Percentiles rank a stretch among this genome's conserved stretches.
These are phyloP conservation scores for Protophormia terraenovae DNA, from an alignment of 2,888 invertebrate genomes.

Conservation along the genomic window DNA sequence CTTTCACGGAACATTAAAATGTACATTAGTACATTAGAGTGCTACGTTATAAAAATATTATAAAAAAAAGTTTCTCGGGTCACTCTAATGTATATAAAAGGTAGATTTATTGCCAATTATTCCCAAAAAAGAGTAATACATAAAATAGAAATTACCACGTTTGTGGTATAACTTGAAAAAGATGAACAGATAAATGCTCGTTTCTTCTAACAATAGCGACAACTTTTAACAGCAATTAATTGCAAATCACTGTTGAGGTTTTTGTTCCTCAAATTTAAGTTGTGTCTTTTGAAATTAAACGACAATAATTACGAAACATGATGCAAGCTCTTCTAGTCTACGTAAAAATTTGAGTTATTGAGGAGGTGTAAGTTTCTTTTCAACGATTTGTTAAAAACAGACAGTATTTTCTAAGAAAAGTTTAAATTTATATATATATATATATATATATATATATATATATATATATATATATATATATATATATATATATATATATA, in stretches of 20 bases:
- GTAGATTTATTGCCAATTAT: conserved; percentile 51
- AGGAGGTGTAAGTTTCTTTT: not conserved
- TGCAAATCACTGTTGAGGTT: conserved; percentile 48
- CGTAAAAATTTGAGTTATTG: conserved; percentile 8
- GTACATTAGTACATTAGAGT: too few species aligned
- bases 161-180: not conserved
- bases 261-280: not conserved
- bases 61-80: not conserved
- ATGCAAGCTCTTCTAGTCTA: not conserved
- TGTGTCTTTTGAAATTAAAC: conserved; percentile 10
- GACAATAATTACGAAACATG: conserved; percentile 32
- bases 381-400: too few species aligned
- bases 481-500: too few species aligned
- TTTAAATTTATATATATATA: too few species aligned
- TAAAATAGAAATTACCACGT: not conserved
- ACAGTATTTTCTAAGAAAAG: too few species aligned
- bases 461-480: too few species aligned
- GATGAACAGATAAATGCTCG: not conserved
- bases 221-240: conserved; percentile 53
- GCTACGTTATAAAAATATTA: too few species aligned
- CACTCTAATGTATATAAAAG: conserved; percentile 26
- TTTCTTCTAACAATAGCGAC: not conserved
- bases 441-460: too few species aligned
- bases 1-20: too few species aligned
- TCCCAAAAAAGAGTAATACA: not conserved